Evolutionary conservation across 2,113 vertebrate species (phyloP), one percentile per base, ranked within the genome.

Genomic region (Sinocyclocheilus grahami): DNA sequence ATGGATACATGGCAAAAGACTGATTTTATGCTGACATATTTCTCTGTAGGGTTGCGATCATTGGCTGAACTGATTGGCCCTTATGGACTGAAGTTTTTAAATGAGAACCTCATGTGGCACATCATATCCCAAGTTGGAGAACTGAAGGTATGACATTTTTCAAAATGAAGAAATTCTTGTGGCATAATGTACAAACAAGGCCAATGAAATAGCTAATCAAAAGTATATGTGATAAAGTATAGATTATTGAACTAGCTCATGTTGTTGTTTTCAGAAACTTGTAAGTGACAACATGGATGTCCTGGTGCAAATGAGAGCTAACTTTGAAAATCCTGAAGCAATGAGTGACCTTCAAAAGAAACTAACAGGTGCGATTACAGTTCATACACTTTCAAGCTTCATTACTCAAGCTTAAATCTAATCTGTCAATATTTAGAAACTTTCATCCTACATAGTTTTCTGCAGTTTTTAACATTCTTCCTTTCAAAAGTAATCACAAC

Each of bases 21-120:
- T 18, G 51, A 58, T 60, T 58, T 84, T 24, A 30, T 46, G 53
- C 62, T 83, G 60, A 24, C 46, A 5, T 75, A 39, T 46, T 22
- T 27, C 16, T n/a, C 12, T 90, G 39, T 91, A 99, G 98, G 98
- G 93, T 90, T 99, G 86, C 91, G 93, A 63, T 96, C 97, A 0
- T 92, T 99, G 93, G 96, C 97, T 0, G 96, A 97, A 87, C 95
- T 99, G 20, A 91, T 98, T 1, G 98, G 98, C n/a, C 96, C 97
- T 0, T 99, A 98, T 0, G 98, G 98, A 24, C 93, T 98, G 94
- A 97, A 95, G 92, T 98, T 98, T 92, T 90, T 99, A 85, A 96
- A 95, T 7, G 98, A 99, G 90, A 98, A 99, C 90, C 95, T 99
- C 83, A 97, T 98, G 96, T 99, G 97, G 98, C 98, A 99, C 55